Evolutionary conservation across 1,140 invertebrate species (phyloP).

Genomic region (Cotesia chilonis): DNA sequence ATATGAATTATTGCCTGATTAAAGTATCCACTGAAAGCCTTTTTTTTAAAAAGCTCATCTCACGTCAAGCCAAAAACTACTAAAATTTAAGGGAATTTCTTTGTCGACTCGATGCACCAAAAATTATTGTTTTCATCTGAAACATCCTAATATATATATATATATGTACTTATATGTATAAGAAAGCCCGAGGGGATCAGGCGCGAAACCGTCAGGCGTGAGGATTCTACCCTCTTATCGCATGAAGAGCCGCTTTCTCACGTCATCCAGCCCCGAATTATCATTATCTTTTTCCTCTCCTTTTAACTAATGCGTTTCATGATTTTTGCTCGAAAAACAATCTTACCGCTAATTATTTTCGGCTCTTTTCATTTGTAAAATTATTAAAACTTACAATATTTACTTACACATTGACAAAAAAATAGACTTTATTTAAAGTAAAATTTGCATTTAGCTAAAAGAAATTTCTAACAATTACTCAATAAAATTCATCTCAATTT

Average conservation of each 20-base stretch:
- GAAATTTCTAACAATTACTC: no score
- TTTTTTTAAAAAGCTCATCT: neutral
- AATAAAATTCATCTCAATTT: no score
- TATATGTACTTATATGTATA: constrained; percentile 11
- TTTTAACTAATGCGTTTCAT: neutral
- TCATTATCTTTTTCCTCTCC: constrained; percentile 4
- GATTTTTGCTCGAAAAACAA: neutral
- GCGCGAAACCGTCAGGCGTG: constrained; percentile 21
- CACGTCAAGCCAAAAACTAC: no score
- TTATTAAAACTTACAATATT: neutral
- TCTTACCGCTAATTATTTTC: constrained; percentile 2
- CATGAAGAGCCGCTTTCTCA: constrained; percentile 33
- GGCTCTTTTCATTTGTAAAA: neutral
- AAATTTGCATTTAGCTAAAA: no score
- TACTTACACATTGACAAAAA: no score
- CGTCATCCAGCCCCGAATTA: constrained; percentile 17
- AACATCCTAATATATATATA: no score
- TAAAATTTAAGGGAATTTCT: no score
- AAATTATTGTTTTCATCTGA: no score
- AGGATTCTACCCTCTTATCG: constrained; percentile 35
- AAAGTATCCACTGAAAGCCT: no score
- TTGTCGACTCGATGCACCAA: no score
- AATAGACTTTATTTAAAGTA: no score
- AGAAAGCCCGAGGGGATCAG: constrained; percentile 37
- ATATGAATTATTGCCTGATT: no score